phyloP scores from a whole-genome alignment of 2,888 invertebrate genomes.

The Odontocolon sp. region DNA sequence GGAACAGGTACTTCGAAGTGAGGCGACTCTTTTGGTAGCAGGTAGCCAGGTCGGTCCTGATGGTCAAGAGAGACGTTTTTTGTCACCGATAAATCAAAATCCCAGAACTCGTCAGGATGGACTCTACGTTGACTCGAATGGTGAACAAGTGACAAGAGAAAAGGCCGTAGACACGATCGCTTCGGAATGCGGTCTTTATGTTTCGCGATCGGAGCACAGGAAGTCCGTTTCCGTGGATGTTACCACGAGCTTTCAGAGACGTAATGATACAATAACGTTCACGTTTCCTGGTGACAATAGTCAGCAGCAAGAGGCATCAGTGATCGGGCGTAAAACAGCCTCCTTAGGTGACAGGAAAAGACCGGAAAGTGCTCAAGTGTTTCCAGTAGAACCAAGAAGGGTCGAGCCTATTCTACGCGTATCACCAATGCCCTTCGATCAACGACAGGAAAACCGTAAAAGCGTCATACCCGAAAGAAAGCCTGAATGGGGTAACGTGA shows the following conservation, averaged over 20 bases:
- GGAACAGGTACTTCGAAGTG: constrained; percentile 67
- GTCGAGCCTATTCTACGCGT: constrained; percentile 72
- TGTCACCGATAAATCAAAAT: constrained; percentile 73
- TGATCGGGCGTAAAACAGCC: constrained; percentile 68
- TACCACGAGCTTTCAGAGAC: constrained; percentile 73
- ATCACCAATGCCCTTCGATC: constrained; percentile 75
- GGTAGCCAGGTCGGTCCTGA: constrained; percentile 63
- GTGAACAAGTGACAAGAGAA: constrained; percentile 69
- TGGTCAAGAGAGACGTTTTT: constrained; percentile 70
- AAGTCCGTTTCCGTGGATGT: constrained; percentile 77
- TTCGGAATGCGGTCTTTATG: constrained; percentile 72
- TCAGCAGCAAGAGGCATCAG: constrained; percentile 64
- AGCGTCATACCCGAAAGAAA: constrained; percentile 72
- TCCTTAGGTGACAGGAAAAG: constrained; percentile 70
- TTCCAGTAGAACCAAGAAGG: constrained; percentile 72
- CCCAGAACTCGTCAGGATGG: constrained; percentile 78
- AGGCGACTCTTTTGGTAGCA: constrained; percentile 65
- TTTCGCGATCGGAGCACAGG: constrained; percentile 75
- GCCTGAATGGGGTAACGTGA: constrained; percentile 75
- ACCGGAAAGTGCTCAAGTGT: constrained; percentile 69
- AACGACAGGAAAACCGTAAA: constrained; percentile 74
- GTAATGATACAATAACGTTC: constrained; percentile 77
- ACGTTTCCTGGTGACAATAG: constrained; percentile 75
- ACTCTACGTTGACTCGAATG: constrained; percentile 75
- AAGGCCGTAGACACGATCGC: constrained; percentile 69